Evolutionary conservation across 2,113 vertebrate species (phyloP).

Genomic region (Pomatorhinus ruficollis): DNA sequence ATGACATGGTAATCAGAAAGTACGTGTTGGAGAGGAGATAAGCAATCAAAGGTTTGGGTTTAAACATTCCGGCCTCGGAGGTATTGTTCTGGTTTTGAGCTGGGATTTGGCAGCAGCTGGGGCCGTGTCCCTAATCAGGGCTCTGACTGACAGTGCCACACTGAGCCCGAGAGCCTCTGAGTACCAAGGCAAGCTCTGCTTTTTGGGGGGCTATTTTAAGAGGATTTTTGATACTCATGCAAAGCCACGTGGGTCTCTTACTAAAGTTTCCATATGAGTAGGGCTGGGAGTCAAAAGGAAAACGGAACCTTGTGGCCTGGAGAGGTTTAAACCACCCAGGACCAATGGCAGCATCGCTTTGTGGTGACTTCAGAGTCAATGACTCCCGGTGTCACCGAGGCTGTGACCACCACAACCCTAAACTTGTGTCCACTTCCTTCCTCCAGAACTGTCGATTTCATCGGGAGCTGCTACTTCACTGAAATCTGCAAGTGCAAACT

Average conservation of each 20-base stretch:
- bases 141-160: rapidly evolving
- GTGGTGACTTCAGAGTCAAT: no score
- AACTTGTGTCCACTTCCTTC: not conserved
- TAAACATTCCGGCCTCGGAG: not conserved
- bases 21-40: not conserved
- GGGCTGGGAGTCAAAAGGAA: not conserved
- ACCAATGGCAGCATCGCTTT: rapidly evolving
- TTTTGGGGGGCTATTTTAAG: not conserved
- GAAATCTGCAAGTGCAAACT: conserved; percentile 94
- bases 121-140: rapidly evolving
- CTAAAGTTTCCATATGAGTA: not conserved
- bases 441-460: conserved; percentile 91
- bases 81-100: not conserved
- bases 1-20: not conserved
- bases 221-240: rapidly evolving
- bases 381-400: rapidly evolving
- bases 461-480: conserved; percentile 92
- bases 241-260: rapidly evolving
- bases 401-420: rapidly evolving
- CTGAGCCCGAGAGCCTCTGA: not conserved
- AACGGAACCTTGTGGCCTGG: rapidly evolving
- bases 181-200: rapidly evolving
- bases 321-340: not conserved
- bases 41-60: not conserved
- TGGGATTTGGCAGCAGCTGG: not conserved